Base-by-base conservation (phyloP, 2,797 vertebrate genomes). In the Eulemur rubriventer region DNA sequence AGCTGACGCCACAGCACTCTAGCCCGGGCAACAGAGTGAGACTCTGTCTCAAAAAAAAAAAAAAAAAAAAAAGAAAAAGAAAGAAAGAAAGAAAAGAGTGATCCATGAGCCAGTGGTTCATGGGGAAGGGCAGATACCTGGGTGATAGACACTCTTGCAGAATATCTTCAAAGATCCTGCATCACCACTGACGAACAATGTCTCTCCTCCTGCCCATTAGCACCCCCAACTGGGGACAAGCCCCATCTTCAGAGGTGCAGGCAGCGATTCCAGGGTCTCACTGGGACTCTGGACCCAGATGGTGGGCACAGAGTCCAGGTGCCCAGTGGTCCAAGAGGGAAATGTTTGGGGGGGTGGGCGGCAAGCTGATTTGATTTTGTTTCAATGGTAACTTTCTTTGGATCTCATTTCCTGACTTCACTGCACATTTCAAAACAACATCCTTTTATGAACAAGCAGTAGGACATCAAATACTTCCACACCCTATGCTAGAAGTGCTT, bases 351-450 rank as follows among this genome's bases (percentile, higher is more conserved):
- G 78, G 95, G 33, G 17, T 94, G 78, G 95, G 76, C 7, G 35
- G 81, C 22, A 38, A 26, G 46, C 48, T 96, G 79, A 43, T 92
- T 89, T 43, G 85, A 90, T 92, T 97, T 96, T 18, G 67, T 79
- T 95, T 98, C 81, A 50, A 78, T 94, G 96, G 95, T 98, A 98
- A 97, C 18, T 10, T 95, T 95, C 85, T 95, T 98, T 97, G 97
- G 94, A 94, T 98, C 94, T 95, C 89, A 97, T 96, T 92, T 55
- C 61, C 70, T 92, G 84, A 96, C 96, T 98, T 97, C 24, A 93
- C 94, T 96, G 95, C 86, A 96, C 87, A 93, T 98, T 98, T 98
- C 97, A 97, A 98, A 98, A 98, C 97, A 98, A 96, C 97, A 97
- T 98, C 98, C 96, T 97, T 98, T 97, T 96, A 94, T 88, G 97